Conservation (phyloP, 2,797 vertebrate species). For the Discoglossus pictus region DNA sequence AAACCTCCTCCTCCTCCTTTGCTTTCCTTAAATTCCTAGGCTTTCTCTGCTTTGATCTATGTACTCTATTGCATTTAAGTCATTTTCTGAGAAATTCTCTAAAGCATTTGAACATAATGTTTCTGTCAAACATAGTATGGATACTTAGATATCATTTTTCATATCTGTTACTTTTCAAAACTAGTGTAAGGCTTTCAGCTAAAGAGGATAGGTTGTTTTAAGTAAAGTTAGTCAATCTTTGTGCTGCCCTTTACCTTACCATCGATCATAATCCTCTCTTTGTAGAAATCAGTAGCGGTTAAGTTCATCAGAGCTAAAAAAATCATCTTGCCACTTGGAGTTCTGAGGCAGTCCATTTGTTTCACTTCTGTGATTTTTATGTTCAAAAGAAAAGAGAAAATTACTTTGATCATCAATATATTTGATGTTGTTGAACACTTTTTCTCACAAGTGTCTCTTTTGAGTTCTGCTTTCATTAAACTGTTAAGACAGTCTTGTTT, state of each 20-base stretch:
- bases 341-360: conserved; percentile 12
- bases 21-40: too few species aligned
- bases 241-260: not conserved
- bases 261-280: conserved; percentile 26
- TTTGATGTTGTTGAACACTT: conserved; percentile 31
- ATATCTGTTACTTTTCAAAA: conserved; percentile 27
- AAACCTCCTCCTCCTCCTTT: too few species aligned
- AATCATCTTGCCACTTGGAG: conserved; percentile 6
- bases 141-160: conserved; percentile 29
- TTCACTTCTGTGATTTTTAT: conserved; percentile 40
- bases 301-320: conserved; percentile 32
- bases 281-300: conserved; percentile 25
- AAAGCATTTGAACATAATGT: conserved; percentile 27
- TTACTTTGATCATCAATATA: conserved; percentile 29
- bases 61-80: conserved; percentile 20
- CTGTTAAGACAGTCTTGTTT: conserved; percentile 34
- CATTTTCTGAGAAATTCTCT: conserved; percentile 21
- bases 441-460: conserved; percentile 31
- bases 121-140: conserved; percentile 17
- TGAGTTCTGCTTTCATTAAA: conserved; percentile 30
- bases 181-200: conserved; percentile 21
- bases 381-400: conserved; percentile 29
- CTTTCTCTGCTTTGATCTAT: conserved; percentile 1
- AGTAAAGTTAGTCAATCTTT: conserved; percentile 31
- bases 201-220: conserved; percentile 22